Evolutionary conservation across 1,140 invertebrate genomes (phyloP).

Genomic region (Epicauta chinensis): DNA sequence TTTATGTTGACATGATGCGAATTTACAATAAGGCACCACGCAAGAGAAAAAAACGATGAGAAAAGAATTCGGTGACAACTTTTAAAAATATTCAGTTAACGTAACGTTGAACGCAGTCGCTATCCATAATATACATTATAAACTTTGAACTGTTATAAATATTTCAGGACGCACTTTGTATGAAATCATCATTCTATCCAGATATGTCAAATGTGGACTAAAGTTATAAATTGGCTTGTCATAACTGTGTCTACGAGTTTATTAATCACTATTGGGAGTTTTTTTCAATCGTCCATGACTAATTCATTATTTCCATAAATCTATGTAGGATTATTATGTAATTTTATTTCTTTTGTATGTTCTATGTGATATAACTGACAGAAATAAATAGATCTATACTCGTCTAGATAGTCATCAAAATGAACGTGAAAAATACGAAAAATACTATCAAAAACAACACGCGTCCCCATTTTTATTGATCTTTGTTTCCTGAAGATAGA

Average conservation of each 20-base stretch:
- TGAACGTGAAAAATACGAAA: not conserved
- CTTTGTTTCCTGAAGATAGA: slow-evolving; percentile 16
- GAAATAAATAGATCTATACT: not conserved
- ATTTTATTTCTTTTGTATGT: too few relatives aligned
- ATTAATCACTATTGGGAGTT: too few relatives aligned
- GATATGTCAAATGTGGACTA: not conserved
- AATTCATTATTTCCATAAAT: too few relatives aligned
- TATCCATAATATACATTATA: slow-evolving; percentile 14
- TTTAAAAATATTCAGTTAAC: slow-evolving; percentile 20
- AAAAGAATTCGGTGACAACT: slow-evolving; percentile 17
- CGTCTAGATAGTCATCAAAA: slow-evolving; percentile 18
- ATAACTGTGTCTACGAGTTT: too few relatives aligned
- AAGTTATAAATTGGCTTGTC: too few relatives aligned
- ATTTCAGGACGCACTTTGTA: slow-evolving; percentile 10
- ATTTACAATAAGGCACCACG: slow-evolving; percentile 22
- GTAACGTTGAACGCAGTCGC: not conserved
- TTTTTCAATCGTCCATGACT: too few relatives aligned
- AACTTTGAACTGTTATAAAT: slow-evolving; percentile 18
- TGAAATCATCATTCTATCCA: not conserved
- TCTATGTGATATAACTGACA: too few relatives aligned
- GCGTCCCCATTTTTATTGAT: slow-evolving; percentile 22
- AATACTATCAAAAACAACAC: slow-evolving; percentile 22
- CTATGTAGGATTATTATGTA: too few relatives aligned
- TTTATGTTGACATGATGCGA: slow-evolving; percentile 11
- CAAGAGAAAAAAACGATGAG: slow-evolving; percentile 7